Conservation (phyloP, 2,888 invertebrate species). For the Clitarchus hookeri region DNA sequence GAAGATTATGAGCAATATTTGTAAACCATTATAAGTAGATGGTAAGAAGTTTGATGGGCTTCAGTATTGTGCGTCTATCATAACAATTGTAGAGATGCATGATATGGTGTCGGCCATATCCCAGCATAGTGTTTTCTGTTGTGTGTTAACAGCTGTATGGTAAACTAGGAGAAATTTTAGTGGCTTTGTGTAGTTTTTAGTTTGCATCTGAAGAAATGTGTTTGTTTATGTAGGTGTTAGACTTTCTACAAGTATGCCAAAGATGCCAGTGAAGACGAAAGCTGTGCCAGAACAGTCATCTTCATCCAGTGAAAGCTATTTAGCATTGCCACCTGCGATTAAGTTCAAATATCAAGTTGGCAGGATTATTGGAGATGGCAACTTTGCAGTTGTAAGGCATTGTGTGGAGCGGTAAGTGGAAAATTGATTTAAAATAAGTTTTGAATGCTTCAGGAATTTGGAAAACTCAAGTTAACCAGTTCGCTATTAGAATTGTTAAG, state of each 20-base stretch:
- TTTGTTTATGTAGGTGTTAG: constrained; percentile 24
- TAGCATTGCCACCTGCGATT: constrained; percentile 64
- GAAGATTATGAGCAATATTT: too few species aligned
- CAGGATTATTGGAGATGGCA: constrained; percentile 88
- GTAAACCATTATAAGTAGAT: too few species aligned
- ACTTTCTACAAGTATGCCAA: constrained; percentile 62
- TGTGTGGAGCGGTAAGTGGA: constrained; percentile 65
- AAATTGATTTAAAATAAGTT: background rate
- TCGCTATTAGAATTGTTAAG: too few species aligned
- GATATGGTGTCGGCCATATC: too few species aligned
- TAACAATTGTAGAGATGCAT: too few species aligned
- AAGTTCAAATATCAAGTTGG: constrained; percentile 76
- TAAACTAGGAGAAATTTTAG: background rate
- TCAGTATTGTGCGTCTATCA: too few species aligned
- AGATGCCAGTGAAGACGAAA: constrained; percentile 74
- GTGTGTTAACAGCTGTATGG: too few species aligned
- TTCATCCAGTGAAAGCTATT: constrained; percentile 47
- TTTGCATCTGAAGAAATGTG: too few species aligned
- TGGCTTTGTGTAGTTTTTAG: background rate
- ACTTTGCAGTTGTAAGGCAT: constrained; percentile 92
- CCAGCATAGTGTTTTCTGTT: too few species aligned
- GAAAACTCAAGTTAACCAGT: too few species aligned
- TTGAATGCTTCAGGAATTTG: background rate
- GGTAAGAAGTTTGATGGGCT: too few species aligned
- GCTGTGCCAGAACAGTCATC: constrained; percentile 36